Conservation (phyloP, 1,140 invertebrate genomes). For the Diorhabda carinulata region DNA sequence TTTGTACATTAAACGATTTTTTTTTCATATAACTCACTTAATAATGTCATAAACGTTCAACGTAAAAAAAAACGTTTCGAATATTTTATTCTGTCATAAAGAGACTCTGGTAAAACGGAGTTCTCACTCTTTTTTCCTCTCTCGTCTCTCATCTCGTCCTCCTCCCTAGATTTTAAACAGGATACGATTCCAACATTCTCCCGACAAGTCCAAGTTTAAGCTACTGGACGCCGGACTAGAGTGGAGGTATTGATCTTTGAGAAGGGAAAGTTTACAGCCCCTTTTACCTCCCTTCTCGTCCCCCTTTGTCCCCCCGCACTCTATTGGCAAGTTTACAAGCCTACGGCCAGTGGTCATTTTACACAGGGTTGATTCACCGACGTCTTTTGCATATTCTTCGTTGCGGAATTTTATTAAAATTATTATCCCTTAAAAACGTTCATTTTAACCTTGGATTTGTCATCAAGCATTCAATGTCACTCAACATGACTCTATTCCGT, state of each 20-base stretch:
- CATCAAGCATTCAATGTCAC: too few species aligned
- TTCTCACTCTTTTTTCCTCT: not conserved
- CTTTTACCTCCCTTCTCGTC: conserved; percentile 31
- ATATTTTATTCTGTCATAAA: not conserved
- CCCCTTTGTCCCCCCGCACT: conserved; percentile 29
- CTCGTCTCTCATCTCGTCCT: not conserved
- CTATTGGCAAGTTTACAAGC: conserved; percentile 40
- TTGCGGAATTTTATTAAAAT: not conserved
- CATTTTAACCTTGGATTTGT: too few species aligned
- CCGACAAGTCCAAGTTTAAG: conserved; percentile 11
- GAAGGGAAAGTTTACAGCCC: conserved; percentile 48
- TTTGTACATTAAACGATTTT: too few species aligned
- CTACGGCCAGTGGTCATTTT: conserved; percentile 47
- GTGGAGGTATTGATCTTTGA: conserved; percentile 48
- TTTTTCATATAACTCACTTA: too few species aligned
- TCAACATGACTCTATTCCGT: too few species aligned
- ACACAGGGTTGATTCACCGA: conserved; percentile 37
- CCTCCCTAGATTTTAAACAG: conserved; percentile 12
- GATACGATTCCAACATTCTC: conserved; percentile 1
- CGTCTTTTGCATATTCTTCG: conserved; percentile 45
- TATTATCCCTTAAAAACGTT: too few species aligned
- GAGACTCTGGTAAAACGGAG: not conserved
- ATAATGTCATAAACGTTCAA: too few species aligned
- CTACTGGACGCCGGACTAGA: conserved; percentile 36
- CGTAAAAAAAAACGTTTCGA: not conserved